A percentile compares a stretch with the other conserved stretches of the same genome.
Evolutionary conservation across 1,140 invertebrate species (phyloP).

Genomic region (Dolichoris vasculosae): DNA sequence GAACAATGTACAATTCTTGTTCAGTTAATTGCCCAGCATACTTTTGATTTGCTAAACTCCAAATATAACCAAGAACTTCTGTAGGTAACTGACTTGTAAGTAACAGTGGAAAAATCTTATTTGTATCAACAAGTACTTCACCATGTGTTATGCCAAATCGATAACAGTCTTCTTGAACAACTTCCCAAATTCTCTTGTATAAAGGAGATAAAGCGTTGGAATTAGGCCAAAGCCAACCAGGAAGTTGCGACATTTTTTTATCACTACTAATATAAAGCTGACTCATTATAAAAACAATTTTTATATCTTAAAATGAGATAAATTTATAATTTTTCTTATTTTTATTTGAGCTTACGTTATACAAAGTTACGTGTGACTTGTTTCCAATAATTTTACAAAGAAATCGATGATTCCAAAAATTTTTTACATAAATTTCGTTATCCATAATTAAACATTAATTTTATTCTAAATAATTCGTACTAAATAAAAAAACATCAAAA

Average conservation of each 20-base stretch:
- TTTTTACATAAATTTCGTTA: neutral
- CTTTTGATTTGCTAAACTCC: constrained; percentile 78
- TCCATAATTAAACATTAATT: constrained; percentile 21
- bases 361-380: constrained; percentile 13
- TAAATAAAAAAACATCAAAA: neutral
- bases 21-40: constrained; percentile 78
- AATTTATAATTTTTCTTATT: neutral
- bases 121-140: constrained; percentile 76
- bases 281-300: constrained; percentile 56
- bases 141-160: constrained; percentile 58
- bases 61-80: constrained; percentile 78
- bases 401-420: constrained; percentile 38
- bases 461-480: neutral
- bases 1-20: constrained; percentile 77
- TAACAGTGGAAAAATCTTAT: constrained; percentile 78
- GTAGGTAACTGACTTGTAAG: constrained; percentile 78
- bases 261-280: constrained; percentile 58
- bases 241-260: constrained; percentile 67
- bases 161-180: constrained; percentile 68
- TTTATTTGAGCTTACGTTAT: neutral
- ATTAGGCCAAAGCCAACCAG: constrained; percentile 73
- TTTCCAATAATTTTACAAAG: constrained; percentile 32
- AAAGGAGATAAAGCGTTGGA: constrained; percentile 72
- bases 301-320: constrained; percentile 1
- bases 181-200: constrained; percentile 74